Evolutionary conservation across 2,113 vertebrate species (phyloP), one percentile per base, ranked within the genome.

Genomic region (Platichthys stellatus): DNA sequence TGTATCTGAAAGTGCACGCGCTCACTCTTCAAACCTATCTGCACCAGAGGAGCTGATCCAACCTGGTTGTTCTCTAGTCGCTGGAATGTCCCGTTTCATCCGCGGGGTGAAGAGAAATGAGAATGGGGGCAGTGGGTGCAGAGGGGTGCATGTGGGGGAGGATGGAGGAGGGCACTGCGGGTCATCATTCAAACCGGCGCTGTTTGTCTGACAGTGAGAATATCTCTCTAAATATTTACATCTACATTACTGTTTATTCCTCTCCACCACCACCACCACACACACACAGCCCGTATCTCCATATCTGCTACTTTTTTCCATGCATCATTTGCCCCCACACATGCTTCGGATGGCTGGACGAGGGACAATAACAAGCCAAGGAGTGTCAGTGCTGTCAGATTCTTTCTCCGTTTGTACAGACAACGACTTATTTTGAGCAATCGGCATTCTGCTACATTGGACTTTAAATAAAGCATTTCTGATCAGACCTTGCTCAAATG

Each of bases 201-300:
- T 90, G 91, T 91, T 89, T 93, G 94, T 92, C 93, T 90, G 92
- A 90, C 88, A 90, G 93, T 93, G 93, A 93, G 88, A 93, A 93
- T 92, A 67, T 84, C 92, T 95, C 90, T 95, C 92, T 93, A 97
- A 97, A 96, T 97, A 96, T 97, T 98, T 97, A 97, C 93, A 94
- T 96, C 95, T 96, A 92, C 93, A 92, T 96, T 96, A 96, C 95
- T 96, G 96, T 96, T 97, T 97, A 95, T 95, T 93, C 85, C 80
- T 86, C 70, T 89, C 54, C 72, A 43, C 35, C 73, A 59, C 82
- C 56, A 53, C 31, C 43, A 60, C 60, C 60, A 23, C 49, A 18
- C 54, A 26, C 60, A 21, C 56, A n/a, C 59, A 26, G 76, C 54
- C 60, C 64, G 56, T 86, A 82, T 87, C 81, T 89, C 72, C 65